Evolutionary conservation across 2,888 invertebrate genomes (phyloP).

Genomic region (Leucophenga maculata): DNA sequence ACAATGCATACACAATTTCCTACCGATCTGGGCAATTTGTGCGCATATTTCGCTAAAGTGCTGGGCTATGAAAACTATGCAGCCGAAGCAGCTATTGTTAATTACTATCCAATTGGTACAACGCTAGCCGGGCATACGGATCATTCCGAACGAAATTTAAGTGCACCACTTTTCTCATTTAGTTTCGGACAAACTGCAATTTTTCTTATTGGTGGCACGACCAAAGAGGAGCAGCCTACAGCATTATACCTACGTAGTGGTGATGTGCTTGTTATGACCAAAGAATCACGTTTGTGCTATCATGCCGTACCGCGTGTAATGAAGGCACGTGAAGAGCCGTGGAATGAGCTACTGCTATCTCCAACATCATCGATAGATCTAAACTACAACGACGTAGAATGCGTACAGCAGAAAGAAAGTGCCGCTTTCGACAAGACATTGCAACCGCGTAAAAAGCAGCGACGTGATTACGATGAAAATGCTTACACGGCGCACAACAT

Average conservation of each 20-base stretch:
- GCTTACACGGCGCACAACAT: constrained; percentile 33
- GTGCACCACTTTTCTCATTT: constrained; percentile 92
- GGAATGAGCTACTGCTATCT: constrained; percentile 68
- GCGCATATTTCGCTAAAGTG: constrained; percentile 76
- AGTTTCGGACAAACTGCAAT: constrained; percentile 97
- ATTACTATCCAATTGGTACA: constrained; percentile 95
- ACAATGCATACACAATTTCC: constrained; percentile 81
- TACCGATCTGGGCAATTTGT: constrained; percentile 78
- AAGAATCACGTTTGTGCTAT: constrained; percentile 86
- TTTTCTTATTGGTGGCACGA: constrained; percentile 90
- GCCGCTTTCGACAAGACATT: constrained; percentile 38
- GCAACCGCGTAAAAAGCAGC: constrained; percentile 4
- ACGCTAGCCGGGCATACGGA: constrained; percentile 95
- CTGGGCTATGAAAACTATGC: constrained; percentile 76
- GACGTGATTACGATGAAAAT: constrained; percentile 25
- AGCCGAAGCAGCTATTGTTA: constrained; percentile 95
- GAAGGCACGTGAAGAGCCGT: constrained; percentile 72
- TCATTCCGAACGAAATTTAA: constrained; percentile 88
- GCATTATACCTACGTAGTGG: constrained; percentile 88
- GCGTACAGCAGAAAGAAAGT: neutral
- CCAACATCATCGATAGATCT: neutral
- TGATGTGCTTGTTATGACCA: constrained; percentile 93
- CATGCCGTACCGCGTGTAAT: constrained; percentile 95
- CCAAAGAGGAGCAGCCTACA: constrained; percentile 78
- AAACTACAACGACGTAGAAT: neutral